Percentiles rank a stretch among this genome's conserved stretches.
phyloP scores from a whole-genome alignment of 2,888 invertebrate species.

The Drosophila rubida region DNA sequence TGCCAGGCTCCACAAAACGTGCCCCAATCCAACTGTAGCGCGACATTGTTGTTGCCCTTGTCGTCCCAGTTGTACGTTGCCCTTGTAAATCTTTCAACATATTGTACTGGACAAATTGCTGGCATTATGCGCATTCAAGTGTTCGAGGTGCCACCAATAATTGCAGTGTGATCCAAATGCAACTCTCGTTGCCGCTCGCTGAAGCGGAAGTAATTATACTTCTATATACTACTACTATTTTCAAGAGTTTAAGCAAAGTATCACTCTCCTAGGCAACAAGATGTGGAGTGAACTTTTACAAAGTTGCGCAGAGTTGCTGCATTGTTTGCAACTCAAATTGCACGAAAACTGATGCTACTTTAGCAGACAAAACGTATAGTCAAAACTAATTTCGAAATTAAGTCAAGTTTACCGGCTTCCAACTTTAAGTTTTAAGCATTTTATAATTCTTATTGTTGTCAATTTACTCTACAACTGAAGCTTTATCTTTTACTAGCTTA shows the following conservation, averaged over 20 bases:
- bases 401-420: background rate
- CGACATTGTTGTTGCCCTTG: conserved; percentile 29
- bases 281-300: background rate
- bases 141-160: conserved; percentile 11
- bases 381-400: background rate
- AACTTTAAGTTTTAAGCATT: too few species aligned
- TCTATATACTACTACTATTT: background rate
- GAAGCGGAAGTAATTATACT: conserved; percentile 4
- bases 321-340: background rate
- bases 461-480: too few species aligned
- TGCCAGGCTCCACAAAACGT: conserved; percentile 52
- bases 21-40: conserved; percentile 30
- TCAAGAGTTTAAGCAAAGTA: background rate
- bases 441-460: too few species aligned
- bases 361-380: background rate
- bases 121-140: conserved; percentile 14
- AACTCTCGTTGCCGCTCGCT: background rate
- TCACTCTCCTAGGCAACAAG: background rate
- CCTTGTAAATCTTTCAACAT: conserved; percentile 56
- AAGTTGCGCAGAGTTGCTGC: background rate
- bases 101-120: conserved; percentile 54
- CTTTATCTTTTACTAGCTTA: too few species aligned
- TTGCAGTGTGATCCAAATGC: background rate
- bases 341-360: background rate
- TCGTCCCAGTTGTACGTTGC: conserved; percentile 4